Percentiles rank a stretch among this genome's conserved stretches.
phyloP scores from a whole-genome alignment of 2,797 vertebrate species.

The Sebastes nivosus region DNA sequence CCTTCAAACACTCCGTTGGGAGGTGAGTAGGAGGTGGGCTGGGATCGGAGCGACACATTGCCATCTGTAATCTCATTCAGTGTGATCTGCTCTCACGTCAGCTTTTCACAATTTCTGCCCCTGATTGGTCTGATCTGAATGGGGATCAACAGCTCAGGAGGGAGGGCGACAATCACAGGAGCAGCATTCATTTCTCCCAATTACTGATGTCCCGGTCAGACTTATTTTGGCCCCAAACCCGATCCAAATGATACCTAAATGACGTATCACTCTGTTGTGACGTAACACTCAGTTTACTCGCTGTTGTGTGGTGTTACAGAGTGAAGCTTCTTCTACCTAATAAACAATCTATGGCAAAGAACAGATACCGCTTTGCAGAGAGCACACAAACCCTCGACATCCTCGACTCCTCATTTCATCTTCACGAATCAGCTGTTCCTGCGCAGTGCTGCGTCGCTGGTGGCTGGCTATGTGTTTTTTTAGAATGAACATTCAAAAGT shows the following conservation, averaged over 20 bases:
- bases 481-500: too few species aligned
- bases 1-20: background rate
- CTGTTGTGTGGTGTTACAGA: background rate
- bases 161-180: background rate
- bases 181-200: background rate
- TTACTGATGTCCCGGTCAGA: background rate
- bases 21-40: constrained; percentile 4
- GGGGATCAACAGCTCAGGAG: background rate
- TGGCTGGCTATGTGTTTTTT: too few species aligned
- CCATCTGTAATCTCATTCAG: constrained; percentile 8
- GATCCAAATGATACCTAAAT: background rate
- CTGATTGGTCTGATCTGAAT: background rate
- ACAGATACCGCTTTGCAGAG: too few species aligned
- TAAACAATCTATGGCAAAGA: too few species aligned
- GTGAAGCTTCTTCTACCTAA: background rate
- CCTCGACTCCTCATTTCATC: too few species aligned
- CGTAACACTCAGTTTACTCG: background rate
- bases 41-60: background rate
- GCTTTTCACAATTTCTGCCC: background rate
- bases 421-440: too few species aligned
- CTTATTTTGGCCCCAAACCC: background rate
- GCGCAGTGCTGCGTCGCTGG: too few species aligned
- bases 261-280: too few species aligned
- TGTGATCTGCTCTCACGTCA: background rate
- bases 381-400: too few species aligned